Evolutionary conservation across 2,888 invertebrate genomes (phyloP).

Genomic region (Campaea margaritaria): DNA sequence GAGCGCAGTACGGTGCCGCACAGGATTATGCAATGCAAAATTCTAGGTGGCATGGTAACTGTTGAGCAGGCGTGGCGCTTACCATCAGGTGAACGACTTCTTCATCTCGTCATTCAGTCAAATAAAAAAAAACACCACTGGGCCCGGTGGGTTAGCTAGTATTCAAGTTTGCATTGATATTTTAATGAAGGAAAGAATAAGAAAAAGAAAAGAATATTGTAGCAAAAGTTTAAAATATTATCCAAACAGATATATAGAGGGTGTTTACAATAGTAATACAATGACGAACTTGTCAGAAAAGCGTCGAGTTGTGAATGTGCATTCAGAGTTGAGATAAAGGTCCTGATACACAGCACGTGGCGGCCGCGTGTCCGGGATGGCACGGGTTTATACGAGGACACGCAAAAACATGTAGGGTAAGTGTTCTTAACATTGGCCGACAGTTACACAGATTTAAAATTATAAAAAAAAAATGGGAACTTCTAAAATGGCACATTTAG

Average conservation of each 20-base stretch:
- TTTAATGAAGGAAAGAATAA: too few species aligned
- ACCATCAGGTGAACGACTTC: too few species aligned
- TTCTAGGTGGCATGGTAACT: too few species aligned
- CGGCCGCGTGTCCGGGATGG: slow-evolving; percentile 68
- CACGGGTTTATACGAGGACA: slow-evolving; percentile 59
- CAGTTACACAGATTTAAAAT: slow-evolving; percentile 55
- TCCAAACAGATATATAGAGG: slow-evolving; percentile 14
- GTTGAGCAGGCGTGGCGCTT: too few species aligned
- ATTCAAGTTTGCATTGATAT: too few species aligned
- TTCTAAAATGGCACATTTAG: too few species aligned
- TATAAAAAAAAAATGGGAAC: neutral
- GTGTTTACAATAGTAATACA: slow-evolving; percentile 66
- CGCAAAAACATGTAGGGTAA: slow-evolving; percentile 63
- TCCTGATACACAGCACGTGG: slow-evolving; percentile 69
- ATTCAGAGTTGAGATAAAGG: slow-evolving; percentile 77
- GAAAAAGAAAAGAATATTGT: too few species aligned
- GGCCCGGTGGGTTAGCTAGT: too few species aligned
- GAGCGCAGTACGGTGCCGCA: too few species aligned
- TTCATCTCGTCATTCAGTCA: too few species aligned
- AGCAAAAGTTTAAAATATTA: neutral
- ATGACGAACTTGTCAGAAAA: slow-evolving; percentile 68
- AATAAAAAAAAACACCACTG: too few species aligned
- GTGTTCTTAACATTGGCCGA: slow-evolving; percentile 51
- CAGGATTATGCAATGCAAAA: too few species aligned
- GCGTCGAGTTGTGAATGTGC: slow-evolving; percentile 78